Base-by-base conservation (phyloP, 1,140 invertebrate genomes). In the Linepithema humile region DNA sequence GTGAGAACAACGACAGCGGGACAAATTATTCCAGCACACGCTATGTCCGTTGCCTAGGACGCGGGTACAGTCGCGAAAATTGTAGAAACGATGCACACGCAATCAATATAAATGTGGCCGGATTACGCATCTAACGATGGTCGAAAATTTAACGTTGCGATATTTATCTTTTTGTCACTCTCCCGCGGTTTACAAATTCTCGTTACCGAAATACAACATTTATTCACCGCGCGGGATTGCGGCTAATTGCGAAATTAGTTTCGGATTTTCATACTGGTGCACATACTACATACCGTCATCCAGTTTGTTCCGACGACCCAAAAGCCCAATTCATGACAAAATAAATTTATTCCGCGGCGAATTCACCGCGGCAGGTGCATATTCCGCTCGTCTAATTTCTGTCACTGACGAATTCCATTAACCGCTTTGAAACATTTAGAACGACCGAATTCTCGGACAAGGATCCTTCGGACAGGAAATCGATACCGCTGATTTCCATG, bases 21-120 rank as follows among this genome's bases (percentile, higher is more conserved):
- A 80, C 75, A 80, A 80, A 80, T 80, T 80, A 80, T 80, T 80
- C 75, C 57, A 70, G 55, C 75, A 64, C 75, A 80, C 75, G 75
- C 75, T 64, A 80, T 53, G 75, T 55, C 35, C 35, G 62, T 2
- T 35, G 35, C 35, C 23, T 32, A 23, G n/a, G 32, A 38, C 60
- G n/a, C n/a, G 53, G 23, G 59, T 73, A 43, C 43, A 43, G 53
- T 43, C 32, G 64, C 3, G 75, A 80, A 80, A 80, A 80, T 80
- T 80, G 48, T 48, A 43, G 7, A 3, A 23, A 55, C 40, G 48
- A 69, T 35, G n/a, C 67, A 55, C 60, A 55, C 75, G 75, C 75
- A 80, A 80, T 80, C 75, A 70, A 80, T 80, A 69, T 69, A 70
- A 69, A 80, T 20, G 60, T 20, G 48, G 26, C 12, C 64, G 50